Evolutionary conservation across 2,888 invertebrate genomes (phyloP).

Genomic region (Nipponacmea schrenckii): DNA sequence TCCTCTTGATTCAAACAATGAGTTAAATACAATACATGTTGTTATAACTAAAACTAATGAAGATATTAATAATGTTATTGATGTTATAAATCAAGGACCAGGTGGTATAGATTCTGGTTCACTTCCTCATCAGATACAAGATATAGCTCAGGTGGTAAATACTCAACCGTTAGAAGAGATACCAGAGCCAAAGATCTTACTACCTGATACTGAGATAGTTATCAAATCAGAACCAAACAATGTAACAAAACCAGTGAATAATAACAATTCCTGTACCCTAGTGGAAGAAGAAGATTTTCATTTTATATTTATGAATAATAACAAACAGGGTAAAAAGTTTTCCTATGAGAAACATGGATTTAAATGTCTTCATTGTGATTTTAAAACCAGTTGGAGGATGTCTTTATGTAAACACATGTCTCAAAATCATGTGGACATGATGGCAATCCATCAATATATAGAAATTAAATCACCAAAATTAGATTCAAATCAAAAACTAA

Average conservation of each 20-base stretch:
- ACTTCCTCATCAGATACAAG: neutral
- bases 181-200: neutral
- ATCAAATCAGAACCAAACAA: neutral
- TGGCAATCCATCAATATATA: constrained; percentile 38
- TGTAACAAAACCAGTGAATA: neutral
- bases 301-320: constrained; percentile 42
- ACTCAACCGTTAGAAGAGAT: neutral
- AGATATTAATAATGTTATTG: neutral
- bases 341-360: constrained; percentile 48
- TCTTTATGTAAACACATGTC: constrained; percentile 54
- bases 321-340: constrained; percentile 39
- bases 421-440: constrained; percentile 46
- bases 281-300: constrained; percentile 37
- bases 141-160: neutral
- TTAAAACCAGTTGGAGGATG: constrained; percentile 45
- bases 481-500: constrained; percentile 33
- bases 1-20: neutral
- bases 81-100: neutral
- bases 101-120: neutral
- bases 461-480: constrained; percentile 25
- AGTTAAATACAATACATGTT: constrained; percentile 13
- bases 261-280: neutral
- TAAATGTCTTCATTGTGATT: constrained; percentile 55
- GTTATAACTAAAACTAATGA: constrained; percentile 19
- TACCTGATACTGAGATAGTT: neutral